Conservation (phyloP, 2,888 invertebrate species). For the Heliconius ismenius region DNA sequence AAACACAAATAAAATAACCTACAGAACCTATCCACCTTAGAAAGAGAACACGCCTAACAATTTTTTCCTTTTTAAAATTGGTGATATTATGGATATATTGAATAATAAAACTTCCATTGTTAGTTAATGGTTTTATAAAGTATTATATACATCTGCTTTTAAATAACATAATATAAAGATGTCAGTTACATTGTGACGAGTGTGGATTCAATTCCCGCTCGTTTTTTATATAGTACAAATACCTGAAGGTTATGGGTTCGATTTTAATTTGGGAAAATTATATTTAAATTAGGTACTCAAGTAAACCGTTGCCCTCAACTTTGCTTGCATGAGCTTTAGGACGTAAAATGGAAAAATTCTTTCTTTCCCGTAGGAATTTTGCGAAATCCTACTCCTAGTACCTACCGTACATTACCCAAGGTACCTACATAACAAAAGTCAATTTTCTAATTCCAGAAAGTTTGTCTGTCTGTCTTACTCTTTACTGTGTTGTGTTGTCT, state of each 20-base stretch:
- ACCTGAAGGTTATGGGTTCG: not conserved
- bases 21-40: not conserved
- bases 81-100: constrained; percentile 43
- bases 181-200: constrained; percentile 10
- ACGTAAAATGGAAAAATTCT: no score
- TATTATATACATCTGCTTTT: constrained; percentile 30
- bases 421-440: no score
- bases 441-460: no score
- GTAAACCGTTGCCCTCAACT: no score
- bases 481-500: no score
- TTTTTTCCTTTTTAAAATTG: constrained; percentile 42
- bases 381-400: no score
- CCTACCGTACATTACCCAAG: no score
- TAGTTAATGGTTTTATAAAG: constrained; percentile 32
- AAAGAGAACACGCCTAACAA: not conserved
- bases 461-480: no score
- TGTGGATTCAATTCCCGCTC: constrained; percentile 1
- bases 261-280: not conserved
- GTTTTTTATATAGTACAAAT: not conserved
- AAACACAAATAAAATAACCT: not conserved
- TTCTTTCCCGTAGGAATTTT: no score
- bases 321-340: no score
- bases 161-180: constrained; percentile 22
- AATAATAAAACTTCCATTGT: constrained; percentile 38
- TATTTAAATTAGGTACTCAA: no score